Evolutionary conservation across 1,140 invertebrate genomes (phyloP), one percentile per base, ranked within the genome.

Genomic region (Scylla paramamosain): DNA sequence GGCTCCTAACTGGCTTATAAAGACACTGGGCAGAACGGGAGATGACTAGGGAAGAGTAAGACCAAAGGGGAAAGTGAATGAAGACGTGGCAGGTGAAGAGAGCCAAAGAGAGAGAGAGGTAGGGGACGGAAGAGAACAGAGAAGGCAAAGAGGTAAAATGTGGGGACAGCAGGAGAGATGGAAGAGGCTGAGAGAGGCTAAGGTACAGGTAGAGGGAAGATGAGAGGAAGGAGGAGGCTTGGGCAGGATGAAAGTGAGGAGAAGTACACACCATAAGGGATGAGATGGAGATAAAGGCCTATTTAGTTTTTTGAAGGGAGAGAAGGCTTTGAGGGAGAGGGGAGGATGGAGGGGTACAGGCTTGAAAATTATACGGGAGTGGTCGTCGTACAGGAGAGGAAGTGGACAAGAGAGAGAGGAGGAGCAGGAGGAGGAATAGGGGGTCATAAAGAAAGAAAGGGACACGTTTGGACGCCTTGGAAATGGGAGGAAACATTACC

Each of bases 201-300:
- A 59, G 10, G 52, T 16, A 77, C 12, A 20, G 67, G 20, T n/a
- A n/a, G 25, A 77, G 67, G 25, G 20, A 77, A 77, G 25, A 77
- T 7, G 67, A 77, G 20, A n/a, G 20, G 67, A 77, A 20, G 67
- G 8, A 77, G 67, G 67, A 77, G 67, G 67, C 67, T 25, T n/a
- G 6, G 25, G 67, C 6, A n/a, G 67, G 67, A 77, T 77, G 67
- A 77, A 20, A n/a, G 67, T 77, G 20, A 77, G 20, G 67, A 77
- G 67, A 77, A n/a, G 25, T 77, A 77, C n/a, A 77, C 67, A n/a
- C 67, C 16, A n/a, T 77, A 77, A n/a, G 20, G 67, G 67, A 77
- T n/a, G 67, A 77, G 67, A 77, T 77, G 67, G 67, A 77, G 25
- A 77, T 77, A n/a, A 77, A 77, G 67, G 25, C 67, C 67, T 77